Conservation (phyloP, 2,797 vertebrate species). For the Schizopygopsis pylzovi region DNA sequence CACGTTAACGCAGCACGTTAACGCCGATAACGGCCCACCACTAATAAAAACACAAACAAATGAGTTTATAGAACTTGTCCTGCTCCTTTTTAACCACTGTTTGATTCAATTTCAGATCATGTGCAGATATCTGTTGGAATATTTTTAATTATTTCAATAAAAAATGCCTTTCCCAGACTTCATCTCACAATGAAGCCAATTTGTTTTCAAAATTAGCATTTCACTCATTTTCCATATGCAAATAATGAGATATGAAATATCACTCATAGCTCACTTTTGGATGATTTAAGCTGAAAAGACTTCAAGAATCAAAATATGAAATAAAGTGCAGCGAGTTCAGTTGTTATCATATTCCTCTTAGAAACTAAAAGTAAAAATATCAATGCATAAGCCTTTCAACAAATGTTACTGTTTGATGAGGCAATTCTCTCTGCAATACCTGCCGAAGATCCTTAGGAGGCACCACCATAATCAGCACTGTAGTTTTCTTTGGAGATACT, state of each 20-base stretch:
- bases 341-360: background rate
- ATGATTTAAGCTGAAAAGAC: background rate
- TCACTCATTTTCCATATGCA: background rate
- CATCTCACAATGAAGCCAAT: background rate
- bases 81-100: background rate
- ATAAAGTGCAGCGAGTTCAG: background rate
- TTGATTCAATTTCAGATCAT: background rate
- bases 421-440: conserved; percentile 77
- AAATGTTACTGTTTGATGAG: background rate
- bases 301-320: background rate
- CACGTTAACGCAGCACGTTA: no score
- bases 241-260: background rate
- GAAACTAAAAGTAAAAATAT: background rate
- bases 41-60: background rate
- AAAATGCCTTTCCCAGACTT: background rate
- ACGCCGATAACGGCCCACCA: no score
- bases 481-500: conserved; percentile 79
- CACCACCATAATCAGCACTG: conserved; percentile 87
- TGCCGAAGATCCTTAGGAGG: conserved; percentile 84
- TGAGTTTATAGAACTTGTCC: background rate
- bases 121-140: background rate
- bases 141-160: background rate
- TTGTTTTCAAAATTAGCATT: no score
- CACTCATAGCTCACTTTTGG: background rate
- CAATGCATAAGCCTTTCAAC: background rate